Conservation (phyloP, 2,113 vertebrate species). For the Mola mola region DNA sequence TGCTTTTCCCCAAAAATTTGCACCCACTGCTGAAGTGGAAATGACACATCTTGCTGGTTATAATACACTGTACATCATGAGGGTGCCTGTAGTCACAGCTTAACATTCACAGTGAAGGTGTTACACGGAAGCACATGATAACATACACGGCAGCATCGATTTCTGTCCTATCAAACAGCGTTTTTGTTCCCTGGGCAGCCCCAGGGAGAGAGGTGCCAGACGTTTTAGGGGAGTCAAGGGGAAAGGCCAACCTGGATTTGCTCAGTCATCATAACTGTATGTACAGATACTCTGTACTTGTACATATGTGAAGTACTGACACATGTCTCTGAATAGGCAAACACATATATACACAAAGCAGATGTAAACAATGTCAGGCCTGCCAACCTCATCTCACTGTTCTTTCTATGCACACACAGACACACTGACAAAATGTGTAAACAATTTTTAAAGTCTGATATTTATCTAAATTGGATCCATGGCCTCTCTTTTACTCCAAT, state of each 20-base stretch:
- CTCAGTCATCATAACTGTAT: slow-evolving; percentile 20
- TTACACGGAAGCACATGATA: slow-evolving; percentile 21
- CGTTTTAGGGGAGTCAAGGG: background rate
- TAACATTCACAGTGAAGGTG: slow-evolving; percentile 26
- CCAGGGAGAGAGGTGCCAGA: background rate
- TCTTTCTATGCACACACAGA: background rate
- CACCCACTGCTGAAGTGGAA: too few relatives aligned
- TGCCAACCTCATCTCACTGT: background rate
- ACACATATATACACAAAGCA: background rate
- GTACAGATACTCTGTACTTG: background rate
- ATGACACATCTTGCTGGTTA: slow-evolving; percentile 11
- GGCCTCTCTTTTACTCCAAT: background rate
- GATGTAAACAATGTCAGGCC: slow-evolving; percentile 13
- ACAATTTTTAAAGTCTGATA: slow-evolving; percentile 14
- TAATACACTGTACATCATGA: slow-evolving; percentile 25
- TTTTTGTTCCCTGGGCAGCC: slow-evolving; percentile 16
- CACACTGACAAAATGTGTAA: background rate
- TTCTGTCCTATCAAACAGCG: slow-evolving; percentile 3
- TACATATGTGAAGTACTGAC: slow-evolving; percentile 4
- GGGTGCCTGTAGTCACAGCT: slow-evolving; percentile 1
- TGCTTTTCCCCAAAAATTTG: slow-evolving; percentile 23
- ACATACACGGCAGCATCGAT: slow-evolving; percentile 12
- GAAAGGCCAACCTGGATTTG: slow-evolving; percentile 29
- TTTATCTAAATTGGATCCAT: slow-evolving; percentile 41
- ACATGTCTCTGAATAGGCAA: background rate